Base-by-base conservation (phyloP, 2,888 invertebrate genomes). In the Calameuta idolon region DNA sequence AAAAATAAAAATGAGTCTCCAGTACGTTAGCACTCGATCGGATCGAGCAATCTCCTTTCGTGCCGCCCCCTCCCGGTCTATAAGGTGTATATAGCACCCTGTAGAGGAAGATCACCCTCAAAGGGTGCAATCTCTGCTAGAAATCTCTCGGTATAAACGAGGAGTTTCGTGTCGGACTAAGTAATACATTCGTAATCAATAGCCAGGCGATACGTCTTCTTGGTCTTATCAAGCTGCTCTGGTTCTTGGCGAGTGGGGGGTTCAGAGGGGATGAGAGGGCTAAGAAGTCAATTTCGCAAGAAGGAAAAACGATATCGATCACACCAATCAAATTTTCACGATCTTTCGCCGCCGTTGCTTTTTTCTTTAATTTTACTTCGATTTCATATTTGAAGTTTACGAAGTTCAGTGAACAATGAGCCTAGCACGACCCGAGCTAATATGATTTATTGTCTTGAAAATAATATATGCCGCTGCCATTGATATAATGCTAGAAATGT, bases 141-240 rank as follows among this genome's bases (percentile, higher is more conserved):
- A 77, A 80, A 83, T 83, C 83, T 80, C 81, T 73, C 69, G 55
- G 55, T 55, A 55, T 55, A 55, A 55, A 55, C 55, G 55, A 55
- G 55, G 55, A 55, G 23, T 55, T 55, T 55, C 55, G 55, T 55
- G 55, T 55, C 55, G 55, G 80, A 79, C 69, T n/a, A 76, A 76
- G 82, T 83, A 85, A 83, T 83, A 84, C 81, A 81, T 82, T 84
- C 81, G 80, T 81, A 81, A 81, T 84, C 83, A 83, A 84, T 83
- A 80, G 81, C 78, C 78, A 76, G 71, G 78, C 79, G 80, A 81
- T 81, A 81, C 81, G 79, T 81, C 81, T 81, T 81, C 81, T 79
- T 80, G 81, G 77, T 77, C 79, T 81, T 81, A 82, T 81, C 82
- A 79, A 81, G 81, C 79, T 82, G 79, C 81, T 81, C 79, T 79